phyloP scores from a whole-genome alignment of 2,113 vertebrate genomes.

The Passer domesticus region DNA sequence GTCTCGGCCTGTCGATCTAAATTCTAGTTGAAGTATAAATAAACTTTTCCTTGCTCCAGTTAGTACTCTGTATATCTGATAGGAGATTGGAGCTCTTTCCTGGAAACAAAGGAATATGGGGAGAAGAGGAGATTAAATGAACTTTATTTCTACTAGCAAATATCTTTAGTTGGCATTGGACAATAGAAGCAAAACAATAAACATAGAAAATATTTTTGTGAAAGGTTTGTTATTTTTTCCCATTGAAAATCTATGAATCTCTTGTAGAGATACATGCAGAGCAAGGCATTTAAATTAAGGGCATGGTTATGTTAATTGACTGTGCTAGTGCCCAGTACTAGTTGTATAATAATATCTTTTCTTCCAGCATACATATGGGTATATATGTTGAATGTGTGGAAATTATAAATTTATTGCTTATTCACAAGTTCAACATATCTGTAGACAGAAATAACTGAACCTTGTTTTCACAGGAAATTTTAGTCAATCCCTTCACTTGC shows the following conservation, averaged over 20 bases:
- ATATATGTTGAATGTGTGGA: neutral
- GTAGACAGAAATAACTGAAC: neutral
- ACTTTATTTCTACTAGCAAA: neutral
- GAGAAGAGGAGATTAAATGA: constrained; percentile 34
- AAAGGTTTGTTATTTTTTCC: neutral
- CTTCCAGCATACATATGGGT: neutral
- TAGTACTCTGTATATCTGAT: constrained; percentile 24
- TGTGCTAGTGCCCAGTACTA: neutral
- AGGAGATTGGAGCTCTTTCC: neutral
- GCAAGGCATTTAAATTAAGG: neutral
- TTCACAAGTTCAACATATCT: neutral
- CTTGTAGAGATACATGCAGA: neutral
- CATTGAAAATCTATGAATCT: neutral
- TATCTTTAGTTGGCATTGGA: neutral
- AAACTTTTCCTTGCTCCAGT: constrained; percentile 45
- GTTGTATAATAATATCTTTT: neutral
- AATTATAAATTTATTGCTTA: neutral
- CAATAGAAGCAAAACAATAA: neutral
- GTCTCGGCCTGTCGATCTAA: neutral
- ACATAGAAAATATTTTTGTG: neutral
- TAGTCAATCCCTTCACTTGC: neutral
- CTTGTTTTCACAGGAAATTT: neutral
- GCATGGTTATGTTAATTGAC: neutral
- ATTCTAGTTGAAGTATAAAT: constrained; percentile 17
- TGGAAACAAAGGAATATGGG: constrained; percentile 20